A percentile compares a stretch with the other conserved stretches of the same genome.
Conservation (phyloP, 2,113 vertebrate species). For the Ammodytes marinus region DNA sequence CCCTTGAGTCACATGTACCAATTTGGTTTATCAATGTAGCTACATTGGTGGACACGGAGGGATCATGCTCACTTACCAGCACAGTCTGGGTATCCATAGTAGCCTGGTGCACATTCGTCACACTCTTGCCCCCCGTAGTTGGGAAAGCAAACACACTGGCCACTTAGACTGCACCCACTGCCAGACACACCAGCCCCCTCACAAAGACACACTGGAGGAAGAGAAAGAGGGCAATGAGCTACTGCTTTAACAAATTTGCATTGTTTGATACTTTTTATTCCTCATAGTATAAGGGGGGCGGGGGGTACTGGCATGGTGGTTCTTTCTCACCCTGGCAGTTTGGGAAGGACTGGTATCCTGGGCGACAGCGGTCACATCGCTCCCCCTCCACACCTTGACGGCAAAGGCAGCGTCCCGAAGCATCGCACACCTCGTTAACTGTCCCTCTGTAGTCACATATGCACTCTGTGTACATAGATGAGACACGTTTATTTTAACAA, state of each 20-base stretch:
- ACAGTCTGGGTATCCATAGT: constrained; percentile 86
- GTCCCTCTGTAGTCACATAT: constrained; percentile 86
- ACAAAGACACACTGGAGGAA: constrained; percentile 80
- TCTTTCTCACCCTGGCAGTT: constrained; percentile 86
- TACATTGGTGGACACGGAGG: neutral
- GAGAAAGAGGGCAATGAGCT: neutral
- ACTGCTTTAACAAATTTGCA: neutral
- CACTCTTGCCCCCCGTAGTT: constrained; percentile 81
- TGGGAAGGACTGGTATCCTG: constrained; percentile 88
- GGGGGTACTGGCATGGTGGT: too few species aligned
- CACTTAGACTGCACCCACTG: constrained; percentile 63
- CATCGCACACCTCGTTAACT: constrained; percentile 80
- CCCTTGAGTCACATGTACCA: neutral
- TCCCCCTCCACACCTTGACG: constrained; percentile 82
- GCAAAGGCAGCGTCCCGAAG: constrained; percentile 88
- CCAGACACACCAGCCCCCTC: constrained; percentile 79
- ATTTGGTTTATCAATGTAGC: constrained; percentile 21
- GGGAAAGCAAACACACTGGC: constrained; percentile 81
- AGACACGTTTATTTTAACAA: constrained; percentile 18
- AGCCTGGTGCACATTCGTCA: constrained; percentile 80
- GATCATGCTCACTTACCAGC: constrained; percentile 73
- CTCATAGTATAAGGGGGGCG: neutral
- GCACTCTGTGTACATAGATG: constrained; percentile 83
- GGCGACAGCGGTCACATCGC: constrained; percentile 86
- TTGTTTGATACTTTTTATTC: neutral